Evolutionary conservation across 2,797 vertebrate species (phyloP), one percentile per base, ranked within the genome.

Genomic region (Melanotaenia nigrans): DNA sequence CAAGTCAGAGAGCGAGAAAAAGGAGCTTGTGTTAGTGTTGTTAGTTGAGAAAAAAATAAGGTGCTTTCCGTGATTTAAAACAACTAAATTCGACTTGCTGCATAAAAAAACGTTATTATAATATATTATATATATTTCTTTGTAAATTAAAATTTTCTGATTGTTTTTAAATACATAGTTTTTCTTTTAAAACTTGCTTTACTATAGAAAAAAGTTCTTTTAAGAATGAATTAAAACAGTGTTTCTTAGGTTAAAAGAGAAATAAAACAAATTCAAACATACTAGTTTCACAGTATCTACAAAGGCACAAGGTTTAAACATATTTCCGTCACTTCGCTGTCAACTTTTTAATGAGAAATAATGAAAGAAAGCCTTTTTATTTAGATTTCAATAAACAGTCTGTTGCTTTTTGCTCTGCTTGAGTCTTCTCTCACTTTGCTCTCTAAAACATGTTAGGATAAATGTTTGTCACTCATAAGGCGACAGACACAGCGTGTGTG

Each of bases 281-380:
- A 62, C 22, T 33, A 56, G 71, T 65, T 67, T 79, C 78, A 76
- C 68, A 58, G 38, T 89, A 87, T 88, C 87, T 91, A 82, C 85
- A 90, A 89, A 88, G 81, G 33, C 57, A 59, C 81, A 42, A 28
- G 28, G 58, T 28, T 54, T 54, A 25, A 54, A 25, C 22, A 25
- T 25, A 54, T 14, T 25, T 28, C 24, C 2, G 11, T 13, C 51
- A 54, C 24, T 25, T 53, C 51, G 24, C 22, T 11, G 49, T 51
- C n/a, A 12, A 73, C 57, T 79, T 73, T 30, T 35, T 28, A 53
- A 70, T 6, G 12, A 75, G 56, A 67, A 68, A 60, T 14, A 18
- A 3, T 0, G 16, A 33, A 57, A 78, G 70, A 72, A 62, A 54
- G 14, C 59, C 4, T 55, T 57, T 51, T 71, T 74, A 24, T 20